Evolutionary conservation across 2,888 invertebrate genomes (phyloP).

Genomic region (Amorpha juglandis): DNA sequence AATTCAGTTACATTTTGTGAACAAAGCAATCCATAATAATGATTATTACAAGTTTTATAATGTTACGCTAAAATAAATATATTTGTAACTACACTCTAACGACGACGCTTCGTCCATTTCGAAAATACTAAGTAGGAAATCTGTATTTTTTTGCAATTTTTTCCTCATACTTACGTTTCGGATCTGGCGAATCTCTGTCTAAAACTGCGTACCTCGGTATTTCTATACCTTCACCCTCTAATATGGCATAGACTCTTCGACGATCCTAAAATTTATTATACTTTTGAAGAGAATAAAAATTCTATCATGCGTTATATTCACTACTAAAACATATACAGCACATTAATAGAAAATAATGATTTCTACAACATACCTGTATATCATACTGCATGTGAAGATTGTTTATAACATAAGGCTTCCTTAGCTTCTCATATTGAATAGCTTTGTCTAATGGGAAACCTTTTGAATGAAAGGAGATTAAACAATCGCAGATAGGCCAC

Average conservation of each 20-base stretch:
- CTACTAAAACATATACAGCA: not conserved
- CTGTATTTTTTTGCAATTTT: not conserved
- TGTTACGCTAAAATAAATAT: not conserved
- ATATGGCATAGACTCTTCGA: constrained; percentile 96
- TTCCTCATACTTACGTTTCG: constrained; percentile 88
- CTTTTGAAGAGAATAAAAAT: constrained; percentile 11
- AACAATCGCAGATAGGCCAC: constrained; percentile 99
- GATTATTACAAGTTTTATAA: not conserved
- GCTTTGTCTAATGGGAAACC: constrained; percentile 99
- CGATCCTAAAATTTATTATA: constrained; percentile 86
- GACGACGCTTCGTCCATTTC: not conserved
- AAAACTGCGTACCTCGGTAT: constrained; percentile 99
- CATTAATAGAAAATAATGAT: not conserved
- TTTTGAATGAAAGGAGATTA: constrained; percentile 99
- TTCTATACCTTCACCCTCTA: constrained; percentile 97
- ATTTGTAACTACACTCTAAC: too few relatives aligned
- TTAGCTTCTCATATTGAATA: constrained; percentile 96
- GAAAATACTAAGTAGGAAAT: not conserved
- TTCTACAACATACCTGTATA: constrained; percentile 88
- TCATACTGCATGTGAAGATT: constrained; percentile 99
- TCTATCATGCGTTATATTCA: too few relatives aligned
- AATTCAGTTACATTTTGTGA: not conserved
- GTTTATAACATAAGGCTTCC: constrained; percentile 98
- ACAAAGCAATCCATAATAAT: not conserved
- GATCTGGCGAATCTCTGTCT: constrained; percentile 96